Base-by-base conservation (phyloP, 2,888 invertebrate genomes). In the Caenorhabditis sulstoni region DNA sequence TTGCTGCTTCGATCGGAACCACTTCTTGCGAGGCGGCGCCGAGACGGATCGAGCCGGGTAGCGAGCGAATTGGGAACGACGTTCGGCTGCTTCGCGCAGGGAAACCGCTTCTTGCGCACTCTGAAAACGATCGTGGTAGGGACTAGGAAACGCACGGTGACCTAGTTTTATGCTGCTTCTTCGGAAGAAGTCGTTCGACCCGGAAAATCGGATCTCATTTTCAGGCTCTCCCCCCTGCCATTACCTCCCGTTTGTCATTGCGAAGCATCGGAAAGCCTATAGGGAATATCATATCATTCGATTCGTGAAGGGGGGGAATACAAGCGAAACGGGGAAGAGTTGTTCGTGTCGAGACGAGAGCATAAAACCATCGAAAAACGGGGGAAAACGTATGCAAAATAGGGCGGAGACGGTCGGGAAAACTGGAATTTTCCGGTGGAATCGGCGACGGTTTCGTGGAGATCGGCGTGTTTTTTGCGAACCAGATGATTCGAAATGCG, bases 11-110 rank as follows among this genome's bases (percentile, higher is more conserved):
- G 79, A 79, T 50, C 78, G 29, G 37, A 82, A 82, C 84, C 84
- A 84, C 64, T 78, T 68, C 65, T 80, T 82, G 12, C 82, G 55
- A 1, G 84, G 76, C 35, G 84, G 84, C n/a, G 81, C 84, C 18
- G 81, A 81, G 41, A 84, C 84, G 14, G 81, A 79, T 35, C 84
- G 65, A 29, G 80, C 71, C 29, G 81, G 67, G 47, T 61, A 64
- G 20, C 79, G 65, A 18, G 81, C 79, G 44, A 82, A 84, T 52
- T 81, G 79, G n/a, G 79, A 73, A 9, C 84, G 74, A 35, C 81
- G 59, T 71, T 81, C 81, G 35, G 79, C 81, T 20, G 82, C 81
- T 67, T 81, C 81, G 14, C 81, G 75, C 2, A 80, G 49, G n/a
- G 75, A 71, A 39, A 71, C 57, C n/a, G 75, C 75, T 47, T 80